phyloP scores from a whole-genome alignment of 1,140 invertebrate species.

The Acromyrmex heyeri region DNA sequence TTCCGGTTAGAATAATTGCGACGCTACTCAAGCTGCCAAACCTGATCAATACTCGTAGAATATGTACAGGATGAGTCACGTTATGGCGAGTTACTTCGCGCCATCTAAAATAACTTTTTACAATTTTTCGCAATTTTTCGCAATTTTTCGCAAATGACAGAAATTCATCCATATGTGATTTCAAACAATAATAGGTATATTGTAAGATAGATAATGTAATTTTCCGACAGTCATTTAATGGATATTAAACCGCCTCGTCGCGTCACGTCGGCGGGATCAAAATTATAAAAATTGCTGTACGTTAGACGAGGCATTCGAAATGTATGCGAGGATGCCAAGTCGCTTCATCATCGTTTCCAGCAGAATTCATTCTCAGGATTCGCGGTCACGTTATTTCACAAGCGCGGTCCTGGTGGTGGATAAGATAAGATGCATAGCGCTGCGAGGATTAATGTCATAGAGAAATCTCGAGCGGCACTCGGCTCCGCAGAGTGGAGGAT shows the following conservation, averaged over 20 bases:
- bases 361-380: slow-evolving; percentile 25
- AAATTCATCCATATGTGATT: not conserved
- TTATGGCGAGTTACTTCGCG: not conserved
- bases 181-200: not conserved
- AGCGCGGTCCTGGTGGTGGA: slow-evolving; percentile 50
- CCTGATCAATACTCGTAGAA: slow-evolving; percentile 56
- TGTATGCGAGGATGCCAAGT: not conserved
- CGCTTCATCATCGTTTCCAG: slow-evolving; percentile 51
- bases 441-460: slow-evolving; percentile 74
- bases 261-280: not conserved
- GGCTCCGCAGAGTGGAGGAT: slow-evolving; percentile 66
- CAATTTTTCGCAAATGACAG: not conserved
- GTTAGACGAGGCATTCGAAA: not conserved
- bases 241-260: too few relatives aligned
- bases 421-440: slow-evolving; percentile 69
- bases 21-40: slow-evolving; percentile 53
- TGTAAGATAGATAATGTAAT: not conserved
- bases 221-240: not conserved
- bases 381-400: slow-evolving; percentile 11
- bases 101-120: not conserved
- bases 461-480: slow-evolving; percentile 74
- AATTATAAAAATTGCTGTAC: not conserved
- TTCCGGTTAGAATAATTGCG: slow-evolving; percentile 64
- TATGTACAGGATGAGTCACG: slow-evolving; percentile 14
- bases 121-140: not conserved